Evolutionary conservation across 1,140 invertebrate species (phyloP).

Genomic region (Ceratitis capitata): DNA sequence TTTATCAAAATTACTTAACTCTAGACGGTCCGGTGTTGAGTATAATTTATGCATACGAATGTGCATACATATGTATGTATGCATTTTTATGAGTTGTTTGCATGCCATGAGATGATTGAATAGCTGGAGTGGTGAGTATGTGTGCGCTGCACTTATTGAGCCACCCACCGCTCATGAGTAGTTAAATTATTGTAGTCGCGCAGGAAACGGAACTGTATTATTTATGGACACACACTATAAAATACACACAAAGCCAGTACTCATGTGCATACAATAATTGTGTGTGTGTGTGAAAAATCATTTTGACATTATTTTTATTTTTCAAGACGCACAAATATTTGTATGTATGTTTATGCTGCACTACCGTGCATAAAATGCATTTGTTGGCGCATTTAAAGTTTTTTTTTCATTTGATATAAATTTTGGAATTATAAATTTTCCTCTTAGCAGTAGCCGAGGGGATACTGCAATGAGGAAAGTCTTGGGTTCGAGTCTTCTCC

Average conservation of each 20-base stretch:
- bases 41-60: neutral
- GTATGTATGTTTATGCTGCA: neutral
- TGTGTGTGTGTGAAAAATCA: too few species aligned
- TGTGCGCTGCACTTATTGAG: neutral
- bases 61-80: too few species aligned
- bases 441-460: too few species aligned
- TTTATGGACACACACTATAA: neutral
- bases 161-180: neutral
- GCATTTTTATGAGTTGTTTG: too few species aligned
- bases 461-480: too few species aligned
- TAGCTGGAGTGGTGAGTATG: too few species aligned
- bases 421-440: too few species aligned
- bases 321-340: neutral
- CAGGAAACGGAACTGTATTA: conserved; percentile 23
- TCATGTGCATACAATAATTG: too few species aligned
- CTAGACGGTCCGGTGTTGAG: neutral
- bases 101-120: too few species aligned
- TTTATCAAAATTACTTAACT: conserved; percentile 20
- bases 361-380: neutral
- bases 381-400: neutral
- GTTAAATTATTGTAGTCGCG: neutral
- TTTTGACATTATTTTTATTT: neutral
- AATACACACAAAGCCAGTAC: neutral
- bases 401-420: neutral
- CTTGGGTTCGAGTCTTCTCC: too few species aligned